phyloP scores from a whole-genome alignment of 2,113 vertebrate species.

The Archilochus colubris region DNA sequence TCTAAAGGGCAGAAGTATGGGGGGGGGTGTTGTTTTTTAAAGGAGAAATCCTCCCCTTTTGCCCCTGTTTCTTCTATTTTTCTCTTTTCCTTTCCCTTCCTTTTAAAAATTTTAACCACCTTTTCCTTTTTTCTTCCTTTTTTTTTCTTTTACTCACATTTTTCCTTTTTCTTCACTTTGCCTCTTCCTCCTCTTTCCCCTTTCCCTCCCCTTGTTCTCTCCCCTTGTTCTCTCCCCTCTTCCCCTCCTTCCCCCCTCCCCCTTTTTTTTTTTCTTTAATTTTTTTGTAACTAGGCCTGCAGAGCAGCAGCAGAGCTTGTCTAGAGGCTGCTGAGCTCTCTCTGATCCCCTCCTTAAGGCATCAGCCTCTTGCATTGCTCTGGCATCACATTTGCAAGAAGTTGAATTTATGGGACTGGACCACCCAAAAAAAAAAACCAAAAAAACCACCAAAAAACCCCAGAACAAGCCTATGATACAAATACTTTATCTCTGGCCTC shows the following conservation, averaged over 20 bases:
- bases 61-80: too few relatives aligned
- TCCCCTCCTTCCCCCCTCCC: too few relatives aligned
- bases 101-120: too few relatives aligned
- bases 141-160: too few relatives aligned
- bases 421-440: not conserved
- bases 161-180: too few relatives aligned
- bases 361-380: not conserved
- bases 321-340: accelerated
- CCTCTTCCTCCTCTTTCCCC: too few relatives aligned
- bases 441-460: too few relatives aligned
- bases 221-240: too few relatives aligned
- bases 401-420: not conserved
- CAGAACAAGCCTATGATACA: not conserved
- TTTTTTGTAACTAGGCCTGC: not conserved
- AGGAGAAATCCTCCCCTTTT: not conserved
- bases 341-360: accelerated
- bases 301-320: not conserved
- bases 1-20: not conserved
- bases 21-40: not conserved
- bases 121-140: not conserved
- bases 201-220: too few relatives aligned
- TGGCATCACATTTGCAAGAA: not conserved
- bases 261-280: not conserved
- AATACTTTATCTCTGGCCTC: not conserved
- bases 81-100: too few relatives aligned